A percentile compares a stretch with the other conserved stretches of the same genome.
phyloP scores from a whole-genome alignment of 2,113 vertebrate species.

The Plestiodon gilberti region DNA sequence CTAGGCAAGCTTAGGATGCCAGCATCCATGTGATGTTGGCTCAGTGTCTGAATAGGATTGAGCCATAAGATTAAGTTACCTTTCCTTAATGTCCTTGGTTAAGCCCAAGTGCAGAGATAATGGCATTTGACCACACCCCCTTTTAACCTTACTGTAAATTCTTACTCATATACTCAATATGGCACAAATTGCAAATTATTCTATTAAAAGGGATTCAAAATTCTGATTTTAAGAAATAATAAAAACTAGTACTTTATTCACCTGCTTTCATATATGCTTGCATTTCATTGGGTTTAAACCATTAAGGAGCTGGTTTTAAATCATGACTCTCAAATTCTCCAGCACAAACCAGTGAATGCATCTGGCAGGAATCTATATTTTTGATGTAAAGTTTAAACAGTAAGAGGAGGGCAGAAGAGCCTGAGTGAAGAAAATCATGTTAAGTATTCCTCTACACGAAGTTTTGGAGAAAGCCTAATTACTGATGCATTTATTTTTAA shows the following conservation, averaged over 20 bases:
- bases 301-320: not conserved
- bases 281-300: not conserved
- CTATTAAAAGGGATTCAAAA: not conserved
- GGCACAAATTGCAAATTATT: constrained; percentile 25
- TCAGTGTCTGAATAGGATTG: no score
- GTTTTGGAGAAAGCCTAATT: not conserved
- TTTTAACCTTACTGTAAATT: fast-evolving
- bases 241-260: not conserved
- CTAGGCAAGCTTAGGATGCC: no score
- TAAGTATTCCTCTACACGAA: not conserved
- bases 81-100: not conserved
- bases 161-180: not conserved
- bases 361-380: not conserved
- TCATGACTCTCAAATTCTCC: not conserved
- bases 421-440: not conserved
- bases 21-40: no score
- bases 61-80: no score
- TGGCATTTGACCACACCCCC: not conserved
- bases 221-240: not conserved
- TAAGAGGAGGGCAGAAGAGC: not conserved
- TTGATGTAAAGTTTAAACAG: not conserved
- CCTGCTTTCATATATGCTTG: not conserved
- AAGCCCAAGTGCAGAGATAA: not conserved
- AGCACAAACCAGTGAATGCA: not conserved
- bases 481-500: not conserved